These are phyloP conservation scores for Callyntrura sp. DNA, from an alignment of 2,888 invertebrate species.

Conservation along the genomic window DNA sequence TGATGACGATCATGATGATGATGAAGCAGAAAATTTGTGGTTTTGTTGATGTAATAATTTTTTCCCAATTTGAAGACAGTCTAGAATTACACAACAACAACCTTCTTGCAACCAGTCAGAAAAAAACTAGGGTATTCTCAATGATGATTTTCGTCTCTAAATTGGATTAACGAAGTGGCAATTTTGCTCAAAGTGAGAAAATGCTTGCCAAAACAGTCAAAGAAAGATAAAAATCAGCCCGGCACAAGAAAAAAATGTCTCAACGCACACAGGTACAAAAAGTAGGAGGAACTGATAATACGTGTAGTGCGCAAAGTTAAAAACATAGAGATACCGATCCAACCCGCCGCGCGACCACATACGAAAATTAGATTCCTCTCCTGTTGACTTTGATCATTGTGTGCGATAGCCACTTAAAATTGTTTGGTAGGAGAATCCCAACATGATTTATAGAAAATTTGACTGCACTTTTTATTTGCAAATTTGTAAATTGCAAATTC, in stretches of 20 bases:
- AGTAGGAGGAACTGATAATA: not conserved
- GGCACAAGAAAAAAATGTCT: not conserved
- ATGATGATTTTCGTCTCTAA: conserved; percentile 47
- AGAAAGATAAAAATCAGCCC: conserved; percentile 44
- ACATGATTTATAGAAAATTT: conserved; percentile 60
- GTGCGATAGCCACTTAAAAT: not conserved
- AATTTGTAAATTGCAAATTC: conserved; percentile 51
- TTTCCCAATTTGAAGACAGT: conserved; percentile 63
- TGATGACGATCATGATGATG: conserved; percentile 33
- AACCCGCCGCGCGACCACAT: conserved; percentile 9
- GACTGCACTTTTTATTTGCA: conserved; percentile 38
- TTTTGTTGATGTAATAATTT: conserved; percentile 67
- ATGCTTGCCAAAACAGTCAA: conserved; percentile 41
- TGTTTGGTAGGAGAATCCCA: not conserved
- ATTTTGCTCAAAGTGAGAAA: conserved; percentile 31
- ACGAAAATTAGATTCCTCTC: not conserved
- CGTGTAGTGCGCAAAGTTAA: not conserved
- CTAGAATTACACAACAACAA: conserved; percentile 50
- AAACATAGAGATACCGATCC: conserved; percentile 12
- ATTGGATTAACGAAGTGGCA: conserved; percentile 62
- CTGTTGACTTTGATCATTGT: conserved; percentile 10
- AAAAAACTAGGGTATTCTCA: conserved; percentile 46
- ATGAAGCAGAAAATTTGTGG: conserved; percentile 68
- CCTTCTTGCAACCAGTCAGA: conserved; percentile 7
- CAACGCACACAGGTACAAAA: not conserved